Conservation (phyloP, 2,888 invertebrate genomes). For the Hemicrepidius hirtus region DNA sequence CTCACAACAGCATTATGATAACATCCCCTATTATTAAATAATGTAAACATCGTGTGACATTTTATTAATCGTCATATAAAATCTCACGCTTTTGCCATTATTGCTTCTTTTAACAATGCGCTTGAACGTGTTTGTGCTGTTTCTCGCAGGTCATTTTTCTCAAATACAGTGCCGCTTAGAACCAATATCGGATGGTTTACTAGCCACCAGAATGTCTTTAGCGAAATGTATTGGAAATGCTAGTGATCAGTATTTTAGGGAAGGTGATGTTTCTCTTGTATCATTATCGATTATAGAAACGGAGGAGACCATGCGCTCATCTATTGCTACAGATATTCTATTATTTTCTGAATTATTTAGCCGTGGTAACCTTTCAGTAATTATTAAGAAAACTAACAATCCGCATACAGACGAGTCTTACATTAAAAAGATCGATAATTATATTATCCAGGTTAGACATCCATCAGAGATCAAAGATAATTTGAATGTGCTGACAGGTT, state of each 20-base stretch:
- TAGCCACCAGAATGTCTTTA: constrained; percentile 46
- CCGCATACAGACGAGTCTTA: constrained; percentile 1
- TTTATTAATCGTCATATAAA: constrained; percentile 16
- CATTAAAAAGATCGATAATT: constrained; percentile 51
- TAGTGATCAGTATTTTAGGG: constrained; percentile 37
- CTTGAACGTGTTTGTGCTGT: background rate
- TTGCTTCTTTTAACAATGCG: background rate
- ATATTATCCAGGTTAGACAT: constrained; percentile 55
- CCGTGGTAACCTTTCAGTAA: constrained; percentile 50
- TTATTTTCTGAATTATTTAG: constrained; percentile 54
- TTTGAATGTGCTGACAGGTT: constrained; percentile 44
- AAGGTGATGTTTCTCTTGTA: constrained; percentile 44
- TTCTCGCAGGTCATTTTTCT: background rate
- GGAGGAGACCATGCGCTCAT: background rate
- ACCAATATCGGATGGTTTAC: constrained; percentile 42
- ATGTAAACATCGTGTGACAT: constrained; percentile 27
- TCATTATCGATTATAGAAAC: constrained; percentile 41
- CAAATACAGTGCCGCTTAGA: constrained; percentile 10
- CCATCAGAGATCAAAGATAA: constrained; percentile 48
- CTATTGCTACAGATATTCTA: constrained; percentile 51
- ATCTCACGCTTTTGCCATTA: constrained; percentile 1
- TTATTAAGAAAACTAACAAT: constrained; percentile 52
- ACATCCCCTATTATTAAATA: constrained; percentile 13
- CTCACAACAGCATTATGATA: constrained; percentile 17
- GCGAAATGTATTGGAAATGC: constrained; percentile 51